These are phyloP conservation scores for Cataglyphis altisquamis DNA, from an alignment of 2,888 invertebrate genomes.

Conservation along the genomic window DNA sequence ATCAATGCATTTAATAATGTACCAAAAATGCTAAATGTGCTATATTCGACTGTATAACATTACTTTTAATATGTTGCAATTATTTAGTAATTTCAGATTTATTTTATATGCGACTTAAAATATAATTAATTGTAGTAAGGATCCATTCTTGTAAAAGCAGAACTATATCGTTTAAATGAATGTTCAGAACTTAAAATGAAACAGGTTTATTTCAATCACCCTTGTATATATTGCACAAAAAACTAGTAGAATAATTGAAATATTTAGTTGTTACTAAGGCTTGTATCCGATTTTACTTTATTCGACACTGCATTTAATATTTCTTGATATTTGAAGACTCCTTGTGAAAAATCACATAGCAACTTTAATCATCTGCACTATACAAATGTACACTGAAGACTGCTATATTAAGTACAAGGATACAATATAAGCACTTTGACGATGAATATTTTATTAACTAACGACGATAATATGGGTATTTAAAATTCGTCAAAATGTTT, in stretches of 20 bases:
- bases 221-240: constrained; percentile 12
- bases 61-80: constrained; percentile 6
- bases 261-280: neutral
- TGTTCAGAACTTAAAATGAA: neutral
- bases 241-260: neutral
- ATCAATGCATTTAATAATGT: neutral
- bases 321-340: neutral
- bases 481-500: neutral
- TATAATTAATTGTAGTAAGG: neutral
- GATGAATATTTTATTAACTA: neutral
- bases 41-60: neutral
- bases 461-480: neutral
- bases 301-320: neutral
- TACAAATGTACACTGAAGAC: neutral
- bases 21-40: neutral
- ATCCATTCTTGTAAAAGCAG: neutral
- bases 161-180: constrained; percentile 25
- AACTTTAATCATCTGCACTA: neutral
- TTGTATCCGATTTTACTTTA: neutral
- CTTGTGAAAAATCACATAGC: neutral
- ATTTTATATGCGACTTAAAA: neutral
- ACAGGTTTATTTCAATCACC: constrained; percentile 18
- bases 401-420: neutral
- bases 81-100: neutral
- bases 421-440: neutral